phyloP scores from a whole-genome alignment of 2,797 vertebrate genomes.

The Channallabes apus region DNA sequence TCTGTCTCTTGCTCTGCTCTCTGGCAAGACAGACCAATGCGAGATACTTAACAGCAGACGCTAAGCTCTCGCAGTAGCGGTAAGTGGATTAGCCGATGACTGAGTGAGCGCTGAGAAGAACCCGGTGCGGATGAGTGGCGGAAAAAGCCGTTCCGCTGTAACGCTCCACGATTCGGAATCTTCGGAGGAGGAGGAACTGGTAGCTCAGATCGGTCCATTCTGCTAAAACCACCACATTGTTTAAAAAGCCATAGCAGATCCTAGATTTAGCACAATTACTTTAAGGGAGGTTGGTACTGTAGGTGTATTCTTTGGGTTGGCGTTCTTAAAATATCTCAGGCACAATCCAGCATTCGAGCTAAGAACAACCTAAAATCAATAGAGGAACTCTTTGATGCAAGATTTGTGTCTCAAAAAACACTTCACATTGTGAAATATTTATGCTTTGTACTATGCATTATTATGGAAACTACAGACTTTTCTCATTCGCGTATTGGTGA shows the following conservation, averaged over 20 bases:
- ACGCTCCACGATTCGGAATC: neutral
- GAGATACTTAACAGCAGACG: constrained; percentile 36
- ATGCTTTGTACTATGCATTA: neutral
- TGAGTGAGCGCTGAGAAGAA: constrained; percentile 19
- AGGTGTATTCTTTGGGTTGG: constrained; percentile 6
- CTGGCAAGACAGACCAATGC: constrained; percentile 34
- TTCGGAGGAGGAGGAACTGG: neutral
- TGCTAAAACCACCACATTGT: neutral
- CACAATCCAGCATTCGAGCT: neutral
- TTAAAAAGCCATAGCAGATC: neutral
- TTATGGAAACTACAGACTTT: neutral
- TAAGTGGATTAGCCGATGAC: constrained; percentile 47
- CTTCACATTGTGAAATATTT: neutral
- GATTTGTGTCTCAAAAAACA: neutral
- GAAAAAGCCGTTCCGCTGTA: neutral
- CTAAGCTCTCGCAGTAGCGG: constrained; percentile 36
- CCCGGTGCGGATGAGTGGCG: neutral
- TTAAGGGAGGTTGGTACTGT: neutral
- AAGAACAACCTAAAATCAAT: constrained; percentile 10
- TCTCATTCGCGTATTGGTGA: neutral
- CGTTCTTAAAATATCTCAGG: constrained; percentile 13
- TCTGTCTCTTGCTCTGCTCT: constrained; percentile 38
- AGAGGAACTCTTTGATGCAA: neutral
- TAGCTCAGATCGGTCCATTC: neutral
- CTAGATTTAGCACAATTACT: neutral